A percentile compares a stretch with the other conserved stretches of the same genome.
Evolutionary conservation across 1,140 invertebrate genomes (phyloP).

Genomic region (Drosophila micromelanica): DNA sequence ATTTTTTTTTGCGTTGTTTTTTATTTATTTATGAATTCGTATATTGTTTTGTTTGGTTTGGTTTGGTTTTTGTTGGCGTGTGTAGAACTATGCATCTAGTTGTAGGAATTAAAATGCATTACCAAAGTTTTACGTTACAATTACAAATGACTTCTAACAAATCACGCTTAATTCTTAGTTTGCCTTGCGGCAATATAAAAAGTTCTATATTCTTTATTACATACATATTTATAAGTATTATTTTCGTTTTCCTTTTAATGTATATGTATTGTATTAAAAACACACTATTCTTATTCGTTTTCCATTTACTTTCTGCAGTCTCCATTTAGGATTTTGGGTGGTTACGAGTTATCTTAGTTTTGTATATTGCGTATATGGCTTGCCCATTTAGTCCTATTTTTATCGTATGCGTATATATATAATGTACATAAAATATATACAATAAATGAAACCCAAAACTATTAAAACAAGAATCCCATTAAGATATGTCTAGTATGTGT

Average conservation of each 20-base stretch:
- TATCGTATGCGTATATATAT: constrained; percentile 32
- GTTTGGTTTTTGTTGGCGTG: constrained; percentile 20
- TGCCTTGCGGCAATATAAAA: constrained; percentile 74
- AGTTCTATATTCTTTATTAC: constrained; percentile 65
- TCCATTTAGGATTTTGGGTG: constrained; percentile 81
- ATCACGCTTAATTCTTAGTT: constrained; percentile 68
- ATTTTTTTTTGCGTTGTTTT: constrained; percentile 48
- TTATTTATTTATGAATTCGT: constrained; percentile 35
- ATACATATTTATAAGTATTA: constrained; percentile 46
- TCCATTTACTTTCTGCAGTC: constrained; percentile 62
- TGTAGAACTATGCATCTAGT: constrained; percentile 40
- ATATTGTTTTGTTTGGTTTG: constrained; percentile 28
- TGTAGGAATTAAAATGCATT: constrained; percentile 76
- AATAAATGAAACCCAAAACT: constrained; percentile 23
- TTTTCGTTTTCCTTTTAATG: constrained; percentile 18
- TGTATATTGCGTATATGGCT: constrained; percentile 67
- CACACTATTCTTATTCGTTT: constrained; percentile 65
- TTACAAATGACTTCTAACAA: constrained; percentile 71
- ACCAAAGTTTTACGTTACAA: constrained; percentile 69
- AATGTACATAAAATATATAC: constrained; percentile 18
- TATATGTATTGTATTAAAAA: constrained; percentile 74
- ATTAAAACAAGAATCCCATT: constrained; percentile 28
- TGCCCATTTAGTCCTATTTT: constrained; percentile 47
- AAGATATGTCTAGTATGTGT: constrained; percentile 58
- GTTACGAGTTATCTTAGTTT: constrained; percentile 80